phyloP scores from a whole-genome alignment of 2,888 invertebrate species.

The Dicroscelio sp. region DNA sequence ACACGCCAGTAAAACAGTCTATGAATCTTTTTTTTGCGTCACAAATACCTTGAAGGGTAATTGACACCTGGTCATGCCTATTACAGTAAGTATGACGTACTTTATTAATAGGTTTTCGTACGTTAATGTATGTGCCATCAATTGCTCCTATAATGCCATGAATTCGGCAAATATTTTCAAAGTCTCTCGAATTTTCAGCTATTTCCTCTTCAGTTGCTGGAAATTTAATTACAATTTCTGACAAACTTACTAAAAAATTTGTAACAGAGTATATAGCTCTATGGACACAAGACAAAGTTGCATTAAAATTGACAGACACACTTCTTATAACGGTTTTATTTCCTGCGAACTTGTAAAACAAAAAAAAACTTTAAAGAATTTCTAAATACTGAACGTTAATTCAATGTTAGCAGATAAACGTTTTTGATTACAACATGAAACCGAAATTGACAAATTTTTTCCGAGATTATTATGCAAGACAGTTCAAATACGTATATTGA shows the following conservation, averaged over 20 bases:
- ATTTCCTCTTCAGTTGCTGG: constrained; percentile 17
- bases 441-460: too few species aligned
- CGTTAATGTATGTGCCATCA: constrained; percentile 23
- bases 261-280: not conserved
- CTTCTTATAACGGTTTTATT: constrained; percentile 19
- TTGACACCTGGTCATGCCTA: constrained; percentile 7
- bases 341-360: constrained; percentile 2
- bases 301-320: constrained; percentile 11
- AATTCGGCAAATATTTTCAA: constrained; percentile 13
- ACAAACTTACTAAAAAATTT: not conserved
- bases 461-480: too few species aligned
- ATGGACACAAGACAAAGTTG: not conserved
- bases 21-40: constrained; percentile 19
- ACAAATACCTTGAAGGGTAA: constrained; percentile 27
- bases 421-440: too few species aligned
- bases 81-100: constrained; percentile 30
- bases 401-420: too few species aligned
- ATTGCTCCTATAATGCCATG: constrained; percentile 35
- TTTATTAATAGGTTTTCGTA: constrained; percentile 15
- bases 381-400: too few species aligned
- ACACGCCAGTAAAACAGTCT: constrained; percentile 32
- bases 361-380: too few species aligned
- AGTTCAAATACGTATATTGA: too few species aligned
- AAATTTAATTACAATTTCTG: not conserved
- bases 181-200: constrained; percentile 2